Base-by-base conservation (phyloP, 2,797 vertebrate genomes). In the Aulostomus chinensis region DNA sequence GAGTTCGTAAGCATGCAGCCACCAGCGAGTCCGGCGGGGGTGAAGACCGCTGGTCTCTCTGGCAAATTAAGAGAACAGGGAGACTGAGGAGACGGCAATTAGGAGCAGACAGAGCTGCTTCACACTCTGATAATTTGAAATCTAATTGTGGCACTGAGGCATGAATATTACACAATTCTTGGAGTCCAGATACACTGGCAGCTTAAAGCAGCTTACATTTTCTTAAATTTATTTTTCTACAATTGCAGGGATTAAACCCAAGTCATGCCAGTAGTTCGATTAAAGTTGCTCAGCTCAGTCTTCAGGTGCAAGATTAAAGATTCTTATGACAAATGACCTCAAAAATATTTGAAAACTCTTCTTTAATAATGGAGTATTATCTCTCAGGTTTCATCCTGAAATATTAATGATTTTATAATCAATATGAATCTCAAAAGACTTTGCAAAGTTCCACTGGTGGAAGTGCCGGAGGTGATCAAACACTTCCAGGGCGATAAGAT, bases 1-100 rank as follows among this genome's bases (percentile, higher is more conserved):
- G n/a, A n/a, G n/a, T n/a, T n/a, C n/a, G n/a, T n/a, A n/a, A n/a
- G n/a, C n/a, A n/a, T n/a, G n/a, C n/a, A n/a, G n/a, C 24, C 24
- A 25, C 6, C 24, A 7, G 24, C 24, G 6, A 7, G 24, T 25
- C 24, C 6, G 24, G 9, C 24, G 9, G 24, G 9, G 24, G 6
- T 5, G 24, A 28, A 39, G 56, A 25, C 50, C 14, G 3, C 3
- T 3, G 28, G 9, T 42, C 37, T 34, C 21, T 42, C 31, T 33
- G 14, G 37, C 17, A 57, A 63, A 65, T 51, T 54, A 68, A 46
- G 31, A 51, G 52, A 57, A 39, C 2, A 14, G 16, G 31, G 66
- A 71, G 63, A 58, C 38, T 33, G 65, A 66, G 11, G 72, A 71
- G 69, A 47, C 16, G 7, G 47, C 51, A 55, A 81, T 79, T 50